Conservation (phyloP, 1,140 invertebrate species). For the Scaptomyza montana region DNA sequence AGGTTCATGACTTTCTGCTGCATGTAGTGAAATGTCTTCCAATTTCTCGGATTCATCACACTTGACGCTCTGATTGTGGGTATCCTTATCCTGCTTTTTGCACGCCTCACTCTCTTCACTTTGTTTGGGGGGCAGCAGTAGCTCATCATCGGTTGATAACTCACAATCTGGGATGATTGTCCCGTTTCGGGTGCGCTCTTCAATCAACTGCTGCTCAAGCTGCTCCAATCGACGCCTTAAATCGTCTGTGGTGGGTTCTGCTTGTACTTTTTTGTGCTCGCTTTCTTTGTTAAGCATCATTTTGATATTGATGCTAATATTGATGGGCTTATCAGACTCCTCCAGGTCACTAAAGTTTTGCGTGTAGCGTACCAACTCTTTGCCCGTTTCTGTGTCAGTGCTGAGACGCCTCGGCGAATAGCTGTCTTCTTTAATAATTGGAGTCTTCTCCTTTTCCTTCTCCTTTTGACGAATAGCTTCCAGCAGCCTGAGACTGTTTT, state of each 20-base stretch:
- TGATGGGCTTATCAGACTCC: slow-evolving; percentile 74
- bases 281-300: slow-evolving; percentile 74
- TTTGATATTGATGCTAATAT: slow-evolving; percentile 81
- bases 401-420: slow-evolving; percentile 44
- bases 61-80: slow-evolving; percentile 56
- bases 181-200: slow-evolving; percentile 62
- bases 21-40: slow-evolving; percentile 13
- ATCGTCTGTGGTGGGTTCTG: slow-evolving; percentile 60
- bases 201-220: slow-evolving; percentile 61
- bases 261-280: slow-evolving; percentile 33
- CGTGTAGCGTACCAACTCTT: slow-evolving; percentile 73
- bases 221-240: slow-evolving; percentile 56
- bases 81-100: slow-evolving; percentile 55
- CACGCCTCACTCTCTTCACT: slow-evolving; percentile 28
- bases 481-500: slow-evolving; percentile 71
- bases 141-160: neutral
- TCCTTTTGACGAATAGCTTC: slow-evolving; percentile 61
- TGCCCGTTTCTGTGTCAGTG: slow-evolving; percentile 68
- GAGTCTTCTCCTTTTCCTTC: slow-evolving; percentile 6
- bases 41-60: slow-evolving; percentile 47
- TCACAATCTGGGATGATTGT: slow-evolving; percentile 19
- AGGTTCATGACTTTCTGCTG: slow-evolving; percentile 26
- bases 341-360: slow-evolving; percentile 70
- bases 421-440: slow-evolving; percentile 19
- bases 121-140: neutral